Evolutionary conservation across 92 coral and sea anemone species (phyloP), one percentile per base, ranked within the genome.

Genomic region (Muricea muricata): DNA sequence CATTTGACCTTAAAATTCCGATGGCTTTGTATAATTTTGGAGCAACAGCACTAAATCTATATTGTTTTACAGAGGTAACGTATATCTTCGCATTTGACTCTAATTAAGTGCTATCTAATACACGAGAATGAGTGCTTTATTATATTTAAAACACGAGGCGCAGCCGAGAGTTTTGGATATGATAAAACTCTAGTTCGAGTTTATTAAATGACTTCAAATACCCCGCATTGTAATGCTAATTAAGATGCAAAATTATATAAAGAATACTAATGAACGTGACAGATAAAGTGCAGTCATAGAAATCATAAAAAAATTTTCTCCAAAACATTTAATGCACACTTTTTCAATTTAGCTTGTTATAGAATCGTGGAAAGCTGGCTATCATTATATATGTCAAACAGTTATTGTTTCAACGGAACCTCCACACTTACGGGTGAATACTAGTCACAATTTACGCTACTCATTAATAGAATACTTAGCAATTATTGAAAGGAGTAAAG

Each of bases 341-440:
- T 37, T 55, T 69, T 30, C 71, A 30, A 28, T 26, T 23, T 32
- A 94, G 98, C 55, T 90, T 70, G 57, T 86, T 24, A 32, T 94
- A 54, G 89, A 94, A 7, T 85, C 92, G 29, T 65, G 79, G 37
- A 89, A 85, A 67, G 98, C 98, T 29, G 96, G 96, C 2, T 94
- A 94, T 65, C 89, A 91, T 60, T 94, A 88, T 47, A 87, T 84
- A 37, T 94, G 98, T 87, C 96, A 94, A 81, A 56, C 85, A 33
- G 86, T 94, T 63, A 81, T 54, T 34, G 89, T 88, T 58, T 57
- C 84, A 17, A 70, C 33, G 56, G 91, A 94, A 20, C 93, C 94
- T 10, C 89, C 89, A 61, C 96, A 94, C 74, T 35, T 94, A 40
- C 85, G 93, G 94, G 98, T 94, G 84, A 78, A 80, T 25, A 18